Percentiles rank a stretch among this genome's conserved stretches.
phyloP scores from a whole-genome alignment of 2,113 vertebrate species.

The Callipepla californica region DNA sequence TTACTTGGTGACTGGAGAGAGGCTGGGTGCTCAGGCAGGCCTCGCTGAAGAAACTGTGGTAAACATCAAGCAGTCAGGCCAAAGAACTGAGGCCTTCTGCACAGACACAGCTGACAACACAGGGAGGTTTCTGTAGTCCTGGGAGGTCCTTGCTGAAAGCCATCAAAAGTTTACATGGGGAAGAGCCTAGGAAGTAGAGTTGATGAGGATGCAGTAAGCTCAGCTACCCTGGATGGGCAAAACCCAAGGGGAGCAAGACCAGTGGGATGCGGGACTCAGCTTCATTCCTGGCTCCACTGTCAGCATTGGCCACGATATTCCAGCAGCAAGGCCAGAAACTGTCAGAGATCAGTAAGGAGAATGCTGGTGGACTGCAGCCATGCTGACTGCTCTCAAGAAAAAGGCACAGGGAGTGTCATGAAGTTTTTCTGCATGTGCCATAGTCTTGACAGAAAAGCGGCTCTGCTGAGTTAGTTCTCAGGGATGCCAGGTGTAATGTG shows the following conservation, averaged over 20 bases:
- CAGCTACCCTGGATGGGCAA: neutral
- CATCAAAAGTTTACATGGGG: neutral
- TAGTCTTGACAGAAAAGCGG: neutral
- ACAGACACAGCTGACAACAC: neutral
- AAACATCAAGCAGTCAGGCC: rapidly evolving
- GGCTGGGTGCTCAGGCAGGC: neutral
- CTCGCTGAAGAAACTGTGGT: rapidly evolving
- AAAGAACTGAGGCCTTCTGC: neutral
- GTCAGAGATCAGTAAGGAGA: neutral
- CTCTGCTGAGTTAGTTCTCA: neutral
- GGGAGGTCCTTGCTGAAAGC: neutral
- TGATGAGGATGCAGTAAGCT: neutral
- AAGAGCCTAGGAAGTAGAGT: neutral
- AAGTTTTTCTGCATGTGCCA: neutral
- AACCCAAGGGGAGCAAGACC: neutral
- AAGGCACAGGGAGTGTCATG: rapidly evolving
- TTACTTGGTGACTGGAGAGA: neutral
- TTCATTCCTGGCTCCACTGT: neutral
- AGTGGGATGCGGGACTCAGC: neutral
- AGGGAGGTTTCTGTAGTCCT: neutral
- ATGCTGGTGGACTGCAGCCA: neutral
- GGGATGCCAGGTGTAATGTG: neutral
- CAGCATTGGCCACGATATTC: rapidly evolving
- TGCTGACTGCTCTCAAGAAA: rapidly evolving
- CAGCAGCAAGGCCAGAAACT: neutral